Conservation (phyloP, 2,888 invertebrate genomes). For the Eupithecia subfuscata region DNA sequence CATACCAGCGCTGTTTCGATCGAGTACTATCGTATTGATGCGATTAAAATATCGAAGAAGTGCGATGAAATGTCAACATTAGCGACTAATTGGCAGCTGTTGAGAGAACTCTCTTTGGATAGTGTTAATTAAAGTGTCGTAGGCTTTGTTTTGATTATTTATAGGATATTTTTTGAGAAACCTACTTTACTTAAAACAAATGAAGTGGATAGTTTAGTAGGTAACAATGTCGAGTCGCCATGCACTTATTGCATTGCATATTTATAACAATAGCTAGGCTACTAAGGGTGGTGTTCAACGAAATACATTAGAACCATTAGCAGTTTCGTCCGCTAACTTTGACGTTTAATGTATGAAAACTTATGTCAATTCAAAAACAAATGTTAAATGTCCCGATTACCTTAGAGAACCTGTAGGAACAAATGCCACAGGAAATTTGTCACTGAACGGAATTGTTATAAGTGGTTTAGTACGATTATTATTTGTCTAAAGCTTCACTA, state of each 20-base stretch:
- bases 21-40: conserved; percentile 34
- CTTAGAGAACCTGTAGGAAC: no score
- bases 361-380: neutral
- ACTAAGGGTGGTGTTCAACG: neutral
- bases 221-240: neutral
- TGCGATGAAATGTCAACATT: conserved; percentile 15
- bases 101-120: neutral
- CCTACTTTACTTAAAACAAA: neutral
- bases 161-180: neutral
- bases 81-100: conserved; percentile 2
- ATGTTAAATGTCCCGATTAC: neutral
- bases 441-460: neutral
- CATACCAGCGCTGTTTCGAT: conserved; percentile 33
- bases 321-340: neutral
- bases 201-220: neutral
- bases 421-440: neutral
- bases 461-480: neutral
- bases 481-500: neutral
- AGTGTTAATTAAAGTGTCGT: neutral
- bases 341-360: neutral
- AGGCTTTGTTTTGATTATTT: neutral
- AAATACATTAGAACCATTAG: neutral
- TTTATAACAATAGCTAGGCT: neutral
- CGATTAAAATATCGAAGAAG: conserved; percentile 21
- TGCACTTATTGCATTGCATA: neutral